Percentiles rank a stretch among this genome's conserved stretches.
phyloP scores from a whole-genome alignment of 2,888 invertebrate species.

The Sturmia bella region DNA sequence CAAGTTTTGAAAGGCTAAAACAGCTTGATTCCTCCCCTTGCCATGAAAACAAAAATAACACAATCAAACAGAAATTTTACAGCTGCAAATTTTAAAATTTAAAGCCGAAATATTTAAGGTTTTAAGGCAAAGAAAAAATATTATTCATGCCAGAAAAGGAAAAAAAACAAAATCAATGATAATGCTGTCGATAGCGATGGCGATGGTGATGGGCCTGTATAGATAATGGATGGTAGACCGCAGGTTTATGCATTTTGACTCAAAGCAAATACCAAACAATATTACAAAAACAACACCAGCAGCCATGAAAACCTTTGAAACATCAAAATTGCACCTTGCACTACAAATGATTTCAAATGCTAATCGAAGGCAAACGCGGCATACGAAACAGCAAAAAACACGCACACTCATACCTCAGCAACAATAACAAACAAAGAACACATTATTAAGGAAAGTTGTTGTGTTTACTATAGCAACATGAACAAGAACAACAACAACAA shows the following conservation, averaged over 20 bases:
- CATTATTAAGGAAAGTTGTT: constrained; percentile 31
- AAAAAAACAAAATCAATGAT: constrained; percentile 2
- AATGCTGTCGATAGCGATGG: not conserved
- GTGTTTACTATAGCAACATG: not conserved
- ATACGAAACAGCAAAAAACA: constrained; percentile 41
- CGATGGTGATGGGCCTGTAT: constrained; percentile 59
- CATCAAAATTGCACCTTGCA: constrained; percentile 79
- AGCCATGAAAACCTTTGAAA: constrained; percentile 51
- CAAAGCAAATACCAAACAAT: constrained; percentile 18
- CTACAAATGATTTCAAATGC: constrained; percentile 80
- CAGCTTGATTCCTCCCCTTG: not conserved
- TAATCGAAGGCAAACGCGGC: constrained; percentile 74
- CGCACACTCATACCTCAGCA: too few relatives aligned
- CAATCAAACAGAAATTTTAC: constrained; percentile 46
- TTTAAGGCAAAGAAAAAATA: constrained; percentile 23
- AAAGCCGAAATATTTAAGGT: constrained; percentile 52
- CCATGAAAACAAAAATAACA: constrained; percentile 10
- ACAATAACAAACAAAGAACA: constrained; percentile 17
- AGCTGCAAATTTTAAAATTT: constrained; percentile 58
- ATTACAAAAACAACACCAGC: constrained; percentile 12
- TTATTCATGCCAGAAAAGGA: not conserved
- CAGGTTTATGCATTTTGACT: constrained; percentile 53
- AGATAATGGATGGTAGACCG: constrained; percentile 68
- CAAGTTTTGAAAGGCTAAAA: constrained; percentile 46
- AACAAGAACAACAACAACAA: not conserved